Base-by-base conservation (phyloP, 2,797 vertebrate genomes). In the Capromys pilorides region DNA sequence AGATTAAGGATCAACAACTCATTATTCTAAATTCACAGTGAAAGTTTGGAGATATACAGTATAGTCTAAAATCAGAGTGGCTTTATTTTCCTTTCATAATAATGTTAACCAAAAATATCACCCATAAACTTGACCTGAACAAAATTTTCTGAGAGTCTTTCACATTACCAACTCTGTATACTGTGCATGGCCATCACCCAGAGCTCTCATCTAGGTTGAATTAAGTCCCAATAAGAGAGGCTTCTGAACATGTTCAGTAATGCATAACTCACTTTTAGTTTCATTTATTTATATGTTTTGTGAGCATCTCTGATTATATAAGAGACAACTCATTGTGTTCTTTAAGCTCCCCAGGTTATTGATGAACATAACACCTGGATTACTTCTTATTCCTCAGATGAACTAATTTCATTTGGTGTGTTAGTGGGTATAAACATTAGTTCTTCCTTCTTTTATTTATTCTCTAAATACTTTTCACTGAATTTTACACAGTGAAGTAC, bases 401-500 rank as follows among this genome's bases (percentile, higher is more conserved):
- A 88, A 64, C 45, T 49, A 33, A 86, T 31, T 73, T 19, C 88
- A 11, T 41, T 80, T 94, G 73, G 21, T 28, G 18, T 69, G 10
- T 16, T 19, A 96, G 49, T n/a, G 64, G 33, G 4, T 64, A 12
- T 66, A 71, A 80, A 16, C 45, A 22, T 78, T 92, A 87, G 2
- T 22, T 95, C 57, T 86, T 54, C 66, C 11, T 79, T 82, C 16
- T 93, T 89, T 86, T 22, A 28, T 67, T 69, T 83, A n/a, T 26
- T 62, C 6, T 87, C 13, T 78, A 88, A 84, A 75, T 28, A 59
- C 13, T 71, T 92, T 77, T 75, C 6, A 22, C 19, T 91, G 24
- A 28, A 57, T 78, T 95, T 93, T 54, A 88, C 64, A 91, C 22
- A 90, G 45, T 69, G 64, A 84, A 81, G 36, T 41, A 89, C 93